Percentiles rank a stretch among this genome's conserved stretches.
Conservation (phyloP, 2,888 invertebrate genomes). For the Brachyptera putata region DNA sequence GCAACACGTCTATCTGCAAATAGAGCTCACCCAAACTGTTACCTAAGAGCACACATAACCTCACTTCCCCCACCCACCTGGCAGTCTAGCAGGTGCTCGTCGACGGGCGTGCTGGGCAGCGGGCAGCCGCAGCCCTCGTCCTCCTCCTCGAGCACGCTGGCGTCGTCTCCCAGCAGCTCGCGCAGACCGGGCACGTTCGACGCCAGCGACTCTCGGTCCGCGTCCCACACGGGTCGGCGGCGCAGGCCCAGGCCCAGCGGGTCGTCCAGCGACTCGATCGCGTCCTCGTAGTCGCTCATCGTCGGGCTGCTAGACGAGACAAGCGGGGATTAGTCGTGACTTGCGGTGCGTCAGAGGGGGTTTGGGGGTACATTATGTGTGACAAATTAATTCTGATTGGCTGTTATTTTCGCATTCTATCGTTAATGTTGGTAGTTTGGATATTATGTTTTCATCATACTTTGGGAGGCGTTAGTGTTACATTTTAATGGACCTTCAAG, state of each 20-base stretch:
- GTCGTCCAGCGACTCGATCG: conserved; percentile 31
- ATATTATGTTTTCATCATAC: too few relatives aligned
- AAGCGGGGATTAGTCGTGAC: background rate
- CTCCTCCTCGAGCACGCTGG: conserved; percentile 51
- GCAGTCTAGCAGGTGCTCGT: conserved; percentile 75
- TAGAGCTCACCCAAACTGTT: too few relatives aligned
- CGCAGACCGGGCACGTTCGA: conserved; percentile 27
- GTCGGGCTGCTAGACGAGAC: background rate
- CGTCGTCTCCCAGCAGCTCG: conserved; percentile 33
- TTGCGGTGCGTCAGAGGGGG: too few relatives aligned
- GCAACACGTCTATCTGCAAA: too few relatives aligned
- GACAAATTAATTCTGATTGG: too few relatives aligned
- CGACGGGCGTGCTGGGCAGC: conserved; percentile 80
- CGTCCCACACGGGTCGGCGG: conserved; percentile 28
- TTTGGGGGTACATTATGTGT: too few relatives aligned
- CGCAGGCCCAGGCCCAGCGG: conserved; percentile 26
- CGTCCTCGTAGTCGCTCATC: conserved; percentile 34
- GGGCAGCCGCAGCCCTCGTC: conserved; percentile 82
- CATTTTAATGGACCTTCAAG: too few relatives aligned
- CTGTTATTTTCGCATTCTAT: too few relatives aligned
- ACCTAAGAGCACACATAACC: too few relatives aligned
- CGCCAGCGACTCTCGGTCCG: conserved; percentile 27
- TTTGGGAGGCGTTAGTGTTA: too few relatives aligned
- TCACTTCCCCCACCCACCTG: too few relatives aligned
- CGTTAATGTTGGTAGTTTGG: too few relatives aligned